Evolutionary conservation across 2,888 invertebrate genomes (phyloP), one percentile per base, ranked within the genome.

Genomic region (Diloba caeruleocephala): DNA sequence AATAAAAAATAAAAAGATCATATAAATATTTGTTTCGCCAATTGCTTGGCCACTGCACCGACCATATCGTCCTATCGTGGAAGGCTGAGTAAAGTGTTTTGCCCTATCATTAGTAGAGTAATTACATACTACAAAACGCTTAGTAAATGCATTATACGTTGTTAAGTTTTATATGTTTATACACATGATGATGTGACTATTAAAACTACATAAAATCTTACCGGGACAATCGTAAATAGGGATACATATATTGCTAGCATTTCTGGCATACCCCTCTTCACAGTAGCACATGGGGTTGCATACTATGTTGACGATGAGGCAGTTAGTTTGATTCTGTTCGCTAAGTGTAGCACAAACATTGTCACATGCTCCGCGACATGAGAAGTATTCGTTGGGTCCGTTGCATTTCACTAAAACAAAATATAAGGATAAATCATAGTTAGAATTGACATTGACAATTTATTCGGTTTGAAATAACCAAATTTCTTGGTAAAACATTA

Each of bases 281-380:
- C 84, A 84, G 39, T 79, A 82, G 50, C 82, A 84, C 58, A 31
- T 72, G 15, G 64, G 33, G 21, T 74, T 81, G 56, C 84, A 83
- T 14, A 57, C 42, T 5, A 60, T 65, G 34, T 76, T 79, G 1
- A 65, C 21, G 25, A 81, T 77, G 1, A 78, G 75, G 28, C 79
- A 82, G 45, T 71, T 57, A 2, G 74, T 65, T 45, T 74, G 63
- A 37, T 65, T 78, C 15, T 71, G 71, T 14, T 48, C 48, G 3
- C 61, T 60, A 6, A 85, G 57, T 7, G 74, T 80, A 0, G 59
- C 57, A 44, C 86, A 87, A 0, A 74, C 81, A 19, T 82, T 87
- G 59, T 87, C 87, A 36, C 85, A 87, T 0, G 76, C 78, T 1
- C 74, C 65, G 0, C 81, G 81, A 36, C 86, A 87, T 0, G 74